phyloP scores from a whole-genome alignment of 2,888 invertebrate species.

The Trichopoda pennipes region DNA sequence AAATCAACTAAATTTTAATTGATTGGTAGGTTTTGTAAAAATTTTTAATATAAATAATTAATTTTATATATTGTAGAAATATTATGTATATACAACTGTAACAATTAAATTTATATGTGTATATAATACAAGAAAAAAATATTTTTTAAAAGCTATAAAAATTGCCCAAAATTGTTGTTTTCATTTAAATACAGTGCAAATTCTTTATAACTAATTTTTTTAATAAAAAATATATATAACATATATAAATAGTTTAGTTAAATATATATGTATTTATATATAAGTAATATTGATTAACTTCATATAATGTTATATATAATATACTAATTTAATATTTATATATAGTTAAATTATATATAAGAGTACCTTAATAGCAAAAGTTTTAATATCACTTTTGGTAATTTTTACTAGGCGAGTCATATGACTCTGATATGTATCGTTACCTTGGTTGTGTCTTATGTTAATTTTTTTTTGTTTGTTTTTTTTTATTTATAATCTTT shows the following conservation, averaged over 20 bases:
- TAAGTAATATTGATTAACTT: conserved; percentile 62
- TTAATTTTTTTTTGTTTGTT: no score
- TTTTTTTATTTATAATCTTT: neutral
- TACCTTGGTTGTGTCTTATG: conserved; percentile 85
- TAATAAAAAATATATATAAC: conserved; percentile 46
- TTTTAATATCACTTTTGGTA: conserved; percentile 82
- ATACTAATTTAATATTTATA: conserved; percentile 56
- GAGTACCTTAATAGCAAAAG: conserved; percentile 76
- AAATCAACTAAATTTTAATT: conserved; percentile 78
- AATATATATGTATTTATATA: conserved; percentile 62
- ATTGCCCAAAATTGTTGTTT: conserved; percentile 40
- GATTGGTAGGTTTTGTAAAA: conserved; percentile 76
- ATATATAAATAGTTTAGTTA: conserved; percentile 23
- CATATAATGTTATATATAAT: conserved; percentile 66
- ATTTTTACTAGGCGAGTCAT: conserved; percentile 84
- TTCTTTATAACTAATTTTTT: conserved; percentile 48
- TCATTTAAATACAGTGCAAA: conserved; percentile 65
- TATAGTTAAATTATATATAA: conserved; percentile 55
- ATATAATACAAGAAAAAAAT: conserved; percentile 66
- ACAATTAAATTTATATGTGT: conserved; percentile 52
- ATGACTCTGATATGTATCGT: conserved; percentile 88
- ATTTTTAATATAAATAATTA: conserved; percentile 21
- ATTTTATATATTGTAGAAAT: conserved; percentile 38
- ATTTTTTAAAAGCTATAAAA: conserved; percentile 69
- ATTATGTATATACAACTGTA: conserved; percentile 66